Evolutionary conservation across 2,113 vertebrate species (phyloP), one percentile per base, ranked within the genome.

Genomic region (Elephas maximus): DNA sequence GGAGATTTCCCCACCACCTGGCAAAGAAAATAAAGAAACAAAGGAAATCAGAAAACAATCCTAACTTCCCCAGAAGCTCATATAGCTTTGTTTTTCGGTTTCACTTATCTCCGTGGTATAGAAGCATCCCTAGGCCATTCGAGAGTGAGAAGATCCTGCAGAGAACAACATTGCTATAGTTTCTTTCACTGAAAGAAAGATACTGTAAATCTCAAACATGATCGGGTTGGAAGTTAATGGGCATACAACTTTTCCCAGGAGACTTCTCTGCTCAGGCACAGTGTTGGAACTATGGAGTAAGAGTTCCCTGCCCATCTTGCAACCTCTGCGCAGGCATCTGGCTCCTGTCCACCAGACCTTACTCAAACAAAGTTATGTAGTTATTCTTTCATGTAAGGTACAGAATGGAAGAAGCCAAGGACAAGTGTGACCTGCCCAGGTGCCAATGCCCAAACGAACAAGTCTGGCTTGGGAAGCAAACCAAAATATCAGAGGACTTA

Each of bases 321-420:
- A 51, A 83, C 14, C 1, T 65, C 28, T 37, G n/a, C 9, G 33
- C 28, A 65, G 33, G 37, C 92, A 48, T 8, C 51, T 67, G 20
- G 24, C 20, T 81, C 73, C 73, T 51, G 37, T 45, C 65, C 12
- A 48, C 41, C 8, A 74, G 67, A 41, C 53, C 30, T 83, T 91
- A 44, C 20, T 62, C 62, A 74, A 78, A 76, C 21, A 71, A 14
- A 10, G 18, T 84, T 60, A 77, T 62, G 44, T 2, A 17, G 67
- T 71, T 85, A 24, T 71, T 82, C 69, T 51, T 97, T 48, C 45
- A n/a, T 67, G 33, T 44, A 79, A 93, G 51, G 37, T 81, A 57
- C 8, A 84, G 69, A 82, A 83, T 71, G 62, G 41, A 93, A 95
- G 78, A 93, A 44, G 30, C 24, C 41, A 94, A 41, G n/a, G 80